Percentiles rank a stretch among this genome's conserved stretches.
These are phyloP conservation scores for Rhagologus leucostigma DNA, from an alignment of 2,113 vertebrate species.

Conservation along the genomic window DNA sequence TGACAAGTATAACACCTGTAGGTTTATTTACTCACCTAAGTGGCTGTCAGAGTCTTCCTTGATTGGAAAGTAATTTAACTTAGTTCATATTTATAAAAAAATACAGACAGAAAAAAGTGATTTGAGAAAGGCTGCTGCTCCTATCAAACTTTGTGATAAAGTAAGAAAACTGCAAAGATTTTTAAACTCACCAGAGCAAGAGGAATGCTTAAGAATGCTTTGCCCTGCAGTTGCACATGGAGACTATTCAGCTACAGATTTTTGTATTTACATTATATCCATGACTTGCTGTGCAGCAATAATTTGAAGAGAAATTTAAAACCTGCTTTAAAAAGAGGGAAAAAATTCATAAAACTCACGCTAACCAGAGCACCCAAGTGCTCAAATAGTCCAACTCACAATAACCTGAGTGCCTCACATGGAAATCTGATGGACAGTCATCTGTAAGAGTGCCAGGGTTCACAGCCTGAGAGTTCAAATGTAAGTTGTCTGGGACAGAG, in stretches of 20 bases:
- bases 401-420: background rate
- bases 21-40: constrained; percentile 66
- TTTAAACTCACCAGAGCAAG: background rate
- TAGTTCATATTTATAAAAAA: constrained; percentile 71
- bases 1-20: constrained; percentile 63
- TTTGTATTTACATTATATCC: background rate
- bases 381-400: background rate
- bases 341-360: background rate
- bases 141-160: background rate
- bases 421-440: background rate
- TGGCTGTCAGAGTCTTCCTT: constrained; percentile 65
- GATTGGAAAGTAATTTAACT: constrained; percentile 72
- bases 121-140: background rate
- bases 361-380: background rate
- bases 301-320: background rate
- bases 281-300: background rate
- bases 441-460: background rate
- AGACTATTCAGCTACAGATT: background rate
- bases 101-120: background rate
- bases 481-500: background rate
- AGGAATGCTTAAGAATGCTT: background rate
- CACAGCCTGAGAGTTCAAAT: background rate
- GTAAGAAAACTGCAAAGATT: background rate
- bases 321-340: background rate
- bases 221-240: background rate